Evolutionary conservation across 2,113 vertebrate genomes (phyloP), one percentile per base, ranked within the genome.

Genomic region (Ochotona curzoniae): DNA sequence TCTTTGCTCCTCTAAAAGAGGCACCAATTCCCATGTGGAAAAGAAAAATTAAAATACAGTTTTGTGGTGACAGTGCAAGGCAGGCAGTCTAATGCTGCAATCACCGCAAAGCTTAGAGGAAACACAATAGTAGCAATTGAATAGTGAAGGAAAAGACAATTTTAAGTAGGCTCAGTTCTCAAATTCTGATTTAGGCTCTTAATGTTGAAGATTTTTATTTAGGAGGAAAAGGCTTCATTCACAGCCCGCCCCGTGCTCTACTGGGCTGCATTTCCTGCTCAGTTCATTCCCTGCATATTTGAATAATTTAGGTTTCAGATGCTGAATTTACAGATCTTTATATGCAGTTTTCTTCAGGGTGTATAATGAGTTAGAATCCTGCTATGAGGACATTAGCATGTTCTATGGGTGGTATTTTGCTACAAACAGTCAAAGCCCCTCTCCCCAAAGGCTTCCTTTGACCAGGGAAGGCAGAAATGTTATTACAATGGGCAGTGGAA

Each of bases 291-390:
- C 38, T 90, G 96, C 89, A 89, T 97, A 97, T 97, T 90, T 96
- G 79, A 97, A 92, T 93, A 97, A 91, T 96, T 97, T 96, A 97
- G 96, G 93, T 60, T 96, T 80, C 95, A 97, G 97, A 95, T 88
- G 93, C 92, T 94, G 96, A 96, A 97, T 95, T 97, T 97, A 94
- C 83, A 97, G 95, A 87, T 94, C 96, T 97, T 96, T 97, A 95
- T 83, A 96, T 91, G 95, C 93, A 97, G 96, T 97, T 97, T 97
- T 97, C 91, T 96, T 96, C 92, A 86, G 96, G 93, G 97, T 96
- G 95, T 96, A 96, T 97, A 97, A 98, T 96, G 82, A 97, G 91
- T 96, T 98, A 96, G 93, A 94, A 96, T 96, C 93, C 96, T 94
- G 84, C 89, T 94, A 97, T 47, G 76, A 97, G 93, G 78, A 94